phyloP scores from a whole-genome alignment of 2,113 vertebrate species.

The Forbesichthys agassizii region DNA sequence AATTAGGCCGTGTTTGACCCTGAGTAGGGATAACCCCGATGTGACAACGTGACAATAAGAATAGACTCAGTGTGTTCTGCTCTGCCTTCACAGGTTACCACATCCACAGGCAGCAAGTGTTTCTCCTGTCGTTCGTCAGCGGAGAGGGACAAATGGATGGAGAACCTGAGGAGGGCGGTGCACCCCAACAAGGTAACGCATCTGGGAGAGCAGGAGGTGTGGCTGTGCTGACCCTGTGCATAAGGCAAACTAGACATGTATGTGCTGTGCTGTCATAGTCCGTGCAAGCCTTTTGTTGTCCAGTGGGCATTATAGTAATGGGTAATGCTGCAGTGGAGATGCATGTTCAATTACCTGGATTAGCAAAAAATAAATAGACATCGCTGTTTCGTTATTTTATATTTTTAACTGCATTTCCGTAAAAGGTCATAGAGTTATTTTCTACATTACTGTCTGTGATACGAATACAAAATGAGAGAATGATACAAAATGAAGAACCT shows the following conservation, averaged over 20 bases:
- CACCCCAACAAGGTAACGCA: conserved; percentile 94
- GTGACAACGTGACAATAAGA: background rate
- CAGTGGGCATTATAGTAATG: too few relatives aligned
- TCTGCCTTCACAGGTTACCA: conserved; percentile 85
- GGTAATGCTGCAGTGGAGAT: too few relatives aligned
- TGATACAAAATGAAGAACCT: too few relatives aligned
- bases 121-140: conserved; percentile 97
- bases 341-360: too few relatives aligned
- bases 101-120: conserved; percentile 95
- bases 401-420: too few relatives aligned
- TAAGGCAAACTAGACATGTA: background rate
- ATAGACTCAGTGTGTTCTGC: background rate
- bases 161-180: conserved; percentile 94
- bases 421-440: too few relatives aligned
- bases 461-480: too few relatives aligned
- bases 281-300: too few relatives aligned
- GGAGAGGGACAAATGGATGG: conserved; percentile 99
- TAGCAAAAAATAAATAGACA: too few relatives aligned
- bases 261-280: too few relatives aligned
- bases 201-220: conserved; percentile 7
- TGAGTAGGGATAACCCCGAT: background rate
- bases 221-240: background rate
- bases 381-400: too few relatives aligned
- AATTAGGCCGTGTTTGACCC: background rate
- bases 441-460: too few relatives aligned